Conservation (phyloP, 64 coral and sea anemone species). For the Porites lutea region DNA sequence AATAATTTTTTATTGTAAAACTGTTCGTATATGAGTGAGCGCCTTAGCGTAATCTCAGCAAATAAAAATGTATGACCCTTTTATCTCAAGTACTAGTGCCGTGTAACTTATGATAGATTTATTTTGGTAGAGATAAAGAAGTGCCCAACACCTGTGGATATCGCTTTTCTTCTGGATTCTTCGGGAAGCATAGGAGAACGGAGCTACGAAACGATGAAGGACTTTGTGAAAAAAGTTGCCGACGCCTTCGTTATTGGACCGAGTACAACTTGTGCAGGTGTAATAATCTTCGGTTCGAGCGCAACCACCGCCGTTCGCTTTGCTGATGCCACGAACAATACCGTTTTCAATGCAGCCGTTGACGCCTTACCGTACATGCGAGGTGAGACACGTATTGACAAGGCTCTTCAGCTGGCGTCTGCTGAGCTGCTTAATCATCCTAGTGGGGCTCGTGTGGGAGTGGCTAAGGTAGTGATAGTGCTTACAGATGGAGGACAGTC, state of each 20-base stretch:
- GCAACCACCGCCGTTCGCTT: constrained; percentile 41
- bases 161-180: constrained; percentile 78
- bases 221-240: constrained; percentile 70
- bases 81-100: no score
- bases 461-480: constrained; percentile 1
- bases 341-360: constrained; percentile 12
- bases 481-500: constrained; percentile 25
- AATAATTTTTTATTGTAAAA: no score
- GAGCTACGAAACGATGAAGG: constrained; percentile 63
- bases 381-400: constrained; percentile 77
- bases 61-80: no score
- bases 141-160: constrained; percentile 43
- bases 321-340: constrained; percentile 20
- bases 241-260: constrained; percentile 46
- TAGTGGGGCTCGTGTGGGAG: not conserved
- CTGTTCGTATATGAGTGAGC: no score
- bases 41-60: no score
- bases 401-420: constrained; percentile 50
- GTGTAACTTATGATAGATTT: not conserved
- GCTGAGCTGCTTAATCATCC: not conserved
- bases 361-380: constrained; percentile 53
- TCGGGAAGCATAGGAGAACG: constrained; percentile 61
- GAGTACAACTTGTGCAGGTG: constrained; percentile 30
- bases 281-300: constrained; percentile 52
- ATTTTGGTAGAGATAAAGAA: constrained; percentile 22